A percentile compares a stretch with the other conserved stretches of the same genome.
phyloP scores from a whole-genome alignment of 2,888 invertebrate species.

The Sphaeridia pumilis region DNA sequence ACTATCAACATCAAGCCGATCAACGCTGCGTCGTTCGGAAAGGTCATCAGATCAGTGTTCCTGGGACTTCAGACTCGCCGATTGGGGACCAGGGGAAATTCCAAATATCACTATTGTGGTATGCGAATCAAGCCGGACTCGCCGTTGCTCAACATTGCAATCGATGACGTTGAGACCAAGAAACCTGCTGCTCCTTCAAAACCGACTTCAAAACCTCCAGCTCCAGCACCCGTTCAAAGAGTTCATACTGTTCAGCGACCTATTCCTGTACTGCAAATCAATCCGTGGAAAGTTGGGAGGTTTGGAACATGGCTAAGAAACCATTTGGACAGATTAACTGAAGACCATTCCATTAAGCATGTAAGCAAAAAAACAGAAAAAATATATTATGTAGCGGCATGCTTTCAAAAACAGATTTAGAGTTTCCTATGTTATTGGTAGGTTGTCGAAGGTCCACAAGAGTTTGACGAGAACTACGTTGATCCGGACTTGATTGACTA shows the following conservation, averaged over 20 bases:
- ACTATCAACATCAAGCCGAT: conserved; percentile 92
- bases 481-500: no score
- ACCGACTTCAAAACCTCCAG: no score
- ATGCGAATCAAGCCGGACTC: conserved; percentile 88
- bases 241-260: neutral
- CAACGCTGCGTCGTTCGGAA: conserved; percentile 98
- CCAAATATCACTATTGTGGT: conserved; percentile 86
- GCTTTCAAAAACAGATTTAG: no score
- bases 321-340: neutral
- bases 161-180: conserved; percentile 29
- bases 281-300: neutral
- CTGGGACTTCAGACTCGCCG: conserved; percentile 86
- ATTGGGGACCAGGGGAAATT: conserved; percentile 53
- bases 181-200: neutral
- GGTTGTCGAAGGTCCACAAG: no score
- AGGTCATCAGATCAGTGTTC: conserved; percentile 95
- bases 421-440: no score
- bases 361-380: no score
- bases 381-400: no score
- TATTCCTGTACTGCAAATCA: neutral
- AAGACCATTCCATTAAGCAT: neutral
- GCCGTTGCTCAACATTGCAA: conserved; percentile 52
- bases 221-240: no score
- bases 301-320: conserved; percentile 6
- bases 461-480: no score